Base-by-base conservation (phyloP, 2,888 invertebrate species). In the Sinopyrophorus schimmeli region DNA sequence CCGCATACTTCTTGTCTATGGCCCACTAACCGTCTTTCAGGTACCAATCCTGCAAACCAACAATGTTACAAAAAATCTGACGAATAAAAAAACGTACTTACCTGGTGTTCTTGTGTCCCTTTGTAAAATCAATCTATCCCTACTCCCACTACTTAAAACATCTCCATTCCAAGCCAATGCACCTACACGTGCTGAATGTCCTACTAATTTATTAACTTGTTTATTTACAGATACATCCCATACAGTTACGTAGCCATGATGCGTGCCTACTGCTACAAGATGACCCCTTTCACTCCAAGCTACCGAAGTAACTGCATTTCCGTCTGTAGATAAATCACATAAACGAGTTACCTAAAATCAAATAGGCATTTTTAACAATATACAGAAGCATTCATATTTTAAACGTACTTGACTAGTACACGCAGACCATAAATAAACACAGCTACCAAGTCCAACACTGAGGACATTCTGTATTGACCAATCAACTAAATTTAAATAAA, bases 381-480 rank as follows among this genome's bases (percentile, higher is more conserved):
- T 9, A 12, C 1, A 3, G 16, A 16, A 17, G 14, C 20, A 15
- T 17, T 9, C 12, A 17, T 20, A 10, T 31, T 21, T 30, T 21
- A 11, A 5, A 41, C 11, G 7, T 58, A 84, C 84, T 81, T 98
- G 96, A 73, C 96, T 96, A 53, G 97, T 99, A 70, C 94, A 95
- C 5, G 99, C 99, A 65, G 95, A 97, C 99, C 99, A 99, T 50
- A 99, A 77, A 73, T 99, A 99, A 0, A 99, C 99, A 72, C 97
- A 97, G 66, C 93, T 93, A 18, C 96, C 96, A 11, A 99, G 78
- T 0, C 98, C 99, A 2, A 99, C 99, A 70, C 96, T 95, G 51
- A 99, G 83, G 20, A 99, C 94, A 74, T 99, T 99, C 75, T 95
- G 95, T 38, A 96, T 92, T 3, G 97, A 97, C 99, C 99, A 99